Base-by-base conservation (phyloP, 2,888 invertebrate species). In the Himalopsyche tibetana region DNA sequence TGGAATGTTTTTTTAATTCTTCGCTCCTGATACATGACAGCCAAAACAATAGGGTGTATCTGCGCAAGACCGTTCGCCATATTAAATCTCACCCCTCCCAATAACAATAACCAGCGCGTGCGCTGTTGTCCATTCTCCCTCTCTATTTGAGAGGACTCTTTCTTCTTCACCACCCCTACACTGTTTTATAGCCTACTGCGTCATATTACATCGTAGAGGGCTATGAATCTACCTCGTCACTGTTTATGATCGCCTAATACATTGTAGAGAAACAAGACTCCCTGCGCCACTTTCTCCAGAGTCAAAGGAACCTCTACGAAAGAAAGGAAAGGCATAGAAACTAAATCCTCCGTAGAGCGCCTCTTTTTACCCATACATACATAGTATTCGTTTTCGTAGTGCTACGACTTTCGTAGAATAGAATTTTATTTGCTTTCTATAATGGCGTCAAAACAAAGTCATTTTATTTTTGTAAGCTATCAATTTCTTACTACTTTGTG, bases 231-330 rank as follows among this genome's bases (percentile, higher is more conserved):
- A 87, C 79, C 85, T 82, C 55, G 45, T 79, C n/a, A 11, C 19
- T n/a, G 0, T n/a, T 36, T 79, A 55, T 88, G 86, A 40, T 80
- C 42, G 36, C 87, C 88, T 84, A 84, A 84, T 87, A 87, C 82
- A 80, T 85, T 88, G 88, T 87, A 87, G 87, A 88, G 87, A 85
- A 84, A 87, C 83, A 88, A 88, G 88, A 88, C 87, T 88, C 88
- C 88, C 88, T 88, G 84, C 86, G 88, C 88, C 87, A 87, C 87
- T 88, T 88, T 88, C 87, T 87, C 88, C 83, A 56, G 82, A 69
- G 79, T 82, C 36, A 87, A 84, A 84, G 84, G 63, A 63, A 63
- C 63, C 63, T 63, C 63, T 63, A 63, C 63, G 63, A 63, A 63
- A 63, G 63, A 63, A 63, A 63, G 63, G 63, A 63, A 8, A 63